Percentiles rank a stretch among this genome's conserved stretches.
phyloP scores from a whole-genome alignment of 2,797 vertebrate species.

The Molossus alvarezi region DNA sequence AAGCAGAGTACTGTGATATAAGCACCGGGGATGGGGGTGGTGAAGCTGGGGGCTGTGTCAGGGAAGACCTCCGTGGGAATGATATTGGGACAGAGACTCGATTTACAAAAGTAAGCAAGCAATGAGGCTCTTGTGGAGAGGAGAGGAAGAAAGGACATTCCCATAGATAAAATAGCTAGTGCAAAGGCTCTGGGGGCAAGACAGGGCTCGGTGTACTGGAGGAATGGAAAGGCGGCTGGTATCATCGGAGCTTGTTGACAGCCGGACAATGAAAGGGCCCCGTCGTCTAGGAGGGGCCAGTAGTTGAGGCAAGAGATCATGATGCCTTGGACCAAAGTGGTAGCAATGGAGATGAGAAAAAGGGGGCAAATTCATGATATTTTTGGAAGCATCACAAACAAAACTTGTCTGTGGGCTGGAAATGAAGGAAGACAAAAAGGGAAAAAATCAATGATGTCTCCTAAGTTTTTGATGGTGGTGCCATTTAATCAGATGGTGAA shows the following conservation, averaged over 20 bases:
- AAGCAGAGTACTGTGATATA: neutral
- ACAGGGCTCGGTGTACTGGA: neutral
- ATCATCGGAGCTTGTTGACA: neutral
- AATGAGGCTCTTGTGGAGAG: neutral
- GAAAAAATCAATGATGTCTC: neutral
- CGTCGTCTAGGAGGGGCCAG: neutral
- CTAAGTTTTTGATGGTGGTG: constrained; percentile 32
- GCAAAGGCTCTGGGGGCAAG: neutral
- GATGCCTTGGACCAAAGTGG: neutral
- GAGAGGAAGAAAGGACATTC: neutral
- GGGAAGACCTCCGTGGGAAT: constrained; percentile 11
- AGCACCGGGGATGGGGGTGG: neutral
- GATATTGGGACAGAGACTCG: constrained; percentile 35
- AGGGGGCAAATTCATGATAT: neutral
- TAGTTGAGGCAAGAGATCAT: neutral
- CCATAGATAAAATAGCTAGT: neutral
- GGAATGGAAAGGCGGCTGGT: neutral
- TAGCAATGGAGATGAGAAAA: constrained; percentile 11
- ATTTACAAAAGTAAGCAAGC: constrained; percentile 45
- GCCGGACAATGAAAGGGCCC: neutral
- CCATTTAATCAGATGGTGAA: constrained; percentile 42
- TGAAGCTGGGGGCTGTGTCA: neutral
- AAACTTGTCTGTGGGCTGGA: neutral
- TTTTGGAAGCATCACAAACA: constrained; percentile 4
- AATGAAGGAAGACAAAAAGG: constrained; percentile 6